Base-by-base conservation (phyloP, 2,888 invertebrate species). In the Amiota mariae region DNA sequence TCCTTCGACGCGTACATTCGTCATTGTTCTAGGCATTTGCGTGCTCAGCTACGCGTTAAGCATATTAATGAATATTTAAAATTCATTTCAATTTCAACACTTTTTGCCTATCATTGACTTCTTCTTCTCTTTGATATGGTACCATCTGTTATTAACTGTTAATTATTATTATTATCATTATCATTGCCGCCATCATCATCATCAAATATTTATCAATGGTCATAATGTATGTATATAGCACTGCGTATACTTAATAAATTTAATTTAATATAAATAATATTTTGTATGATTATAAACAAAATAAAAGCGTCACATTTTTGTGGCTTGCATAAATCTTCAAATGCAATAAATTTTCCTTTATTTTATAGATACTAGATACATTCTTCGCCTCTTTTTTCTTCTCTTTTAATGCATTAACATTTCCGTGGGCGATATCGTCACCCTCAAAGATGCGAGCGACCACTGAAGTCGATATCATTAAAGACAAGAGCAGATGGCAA, bases 241-340 rank as follows among this genome's bases (percentile, higher is more conserved):
- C 36, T 36, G 6, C 18, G 48, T 66, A 48, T 66, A n/a, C 3
- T 66, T 66, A 66, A 66, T 66, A 66, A 15, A 64, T 47, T 47
- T 18, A 59, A 20, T 59, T 59, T 18, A 9, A 20, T 20, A n/a
- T 59, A 59, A 59, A 15, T 18, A 36, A 36, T 36, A 36, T 36
- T 36, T 36, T 36, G 36, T 36, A 59, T 59, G 9, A 59, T 59
- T 59, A 59, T 59, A 59, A 59, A 59, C 20, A 59, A 59, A 59
- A 66, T 66, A 48, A 15, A 64, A 66, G n/a, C 18, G 48, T 48
- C 66, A 48, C 48, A 66, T 66, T 66, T 66, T 66, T 66, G 66
- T 48, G 66, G 66, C 10, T 15, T 18, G 18, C 66, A 66, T 66
- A 18, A 48, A 48, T 48, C 47, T 47, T 36, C 15, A n/a, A n/a